These are phyloP conservation scores for Syngnathus typhle DNA, from an alignment of 2,113 vertebrate genomes.

Conservation along the genomic window DNA sequence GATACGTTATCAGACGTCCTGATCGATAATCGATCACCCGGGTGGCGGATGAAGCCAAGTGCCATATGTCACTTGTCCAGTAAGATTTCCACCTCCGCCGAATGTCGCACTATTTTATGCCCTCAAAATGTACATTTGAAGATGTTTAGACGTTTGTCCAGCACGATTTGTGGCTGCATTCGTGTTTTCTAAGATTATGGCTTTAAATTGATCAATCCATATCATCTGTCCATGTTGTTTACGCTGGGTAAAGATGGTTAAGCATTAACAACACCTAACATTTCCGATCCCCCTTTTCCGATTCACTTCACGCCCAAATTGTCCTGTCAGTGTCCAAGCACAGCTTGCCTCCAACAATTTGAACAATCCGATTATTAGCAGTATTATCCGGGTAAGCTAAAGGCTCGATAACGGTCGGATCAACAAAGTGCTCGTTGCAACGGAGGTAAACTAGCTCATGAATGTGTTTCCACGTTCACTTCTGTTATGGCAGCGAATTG, in stretches of 20 bases:
- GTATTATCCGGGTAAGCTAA: background rate
- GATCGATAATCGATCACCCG: slow-evolving; percentile 35
- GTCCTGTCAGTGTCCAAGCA: background rate
- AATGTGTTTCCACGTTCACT: background rate
- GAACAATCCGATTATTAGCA: slow-evolving; percentile 12
- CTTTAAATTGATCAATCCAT: background rate
- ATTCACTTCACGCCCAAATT: background rate
- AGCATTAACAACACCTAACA: background rate
- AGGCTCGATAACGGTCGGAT: background rate
- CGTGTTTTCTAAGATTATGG: background rate
- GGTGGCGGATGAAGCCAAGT: slow-evolving; percentile 30
- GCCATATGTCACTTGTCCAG: slow-evolving; percentile 14
- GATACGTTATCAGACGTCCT: slow-evolving; percentile 32
- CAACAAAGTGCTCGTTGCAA: background rate
- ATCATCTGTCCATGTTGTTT: background rate
- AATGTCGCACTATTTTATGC: background rate
- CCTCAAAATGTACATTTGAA: background rate
- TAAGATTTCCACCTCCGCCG: background rate
- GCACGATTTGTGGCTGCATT: background rate
- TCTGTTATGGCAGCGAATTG: background rate
- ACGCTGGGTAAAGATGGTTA: background rate
- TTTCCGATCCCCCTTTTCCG: background rate
- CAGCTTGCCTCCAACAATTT: background rate
- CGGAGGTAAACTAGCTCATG: background rate
- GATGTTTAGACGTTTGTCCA: background rate